Percentiles rank a stretch among this genome's conserved stretches.
Conservation (phyloP, 2,888 invertebrate species). For the Petrolisthes cinctipes region DNA sequence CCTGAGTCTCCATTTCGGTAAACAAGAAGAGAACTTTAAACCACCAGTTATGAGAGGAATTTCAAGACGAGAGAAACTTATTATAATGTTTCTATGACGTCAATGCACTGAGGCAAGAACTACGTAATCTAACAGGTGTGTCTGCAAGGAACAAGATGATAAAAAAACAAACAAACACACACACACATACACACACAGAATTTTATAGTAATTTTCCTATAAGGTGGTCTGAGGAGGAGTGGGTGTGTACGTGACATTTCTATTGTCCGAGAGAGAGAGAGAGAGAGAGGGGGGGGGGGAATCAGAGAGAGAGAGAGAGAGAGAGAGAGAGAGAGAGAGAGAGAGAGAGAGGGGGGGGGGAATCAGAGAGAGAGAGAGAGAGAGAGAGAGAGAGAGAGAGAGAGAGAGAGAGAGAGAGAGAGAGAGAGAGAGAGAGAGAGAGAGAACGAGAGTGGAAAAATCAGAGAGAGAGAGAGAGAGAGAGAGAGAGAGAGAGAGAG, state of each 20-base stretch:
- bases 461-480: not conserved
- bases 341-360: not conserved
- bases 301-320: not conserved
- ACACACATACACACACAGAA: too few relatives aligned
- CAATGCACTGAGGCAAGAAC: not conserved
- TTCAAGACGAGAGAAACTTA: not conserved
- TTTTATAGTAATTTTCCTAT: not conserved
- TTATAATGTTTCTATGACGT: not conserved
- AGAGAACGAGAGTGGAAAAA: not conserved
- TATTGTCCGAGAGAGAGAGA: not conserved
- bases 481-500: not conserved
- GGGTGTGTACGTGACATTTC: not conserved
- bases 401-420: not conserved
- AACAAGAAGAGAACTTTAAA: too few relatives aligned
- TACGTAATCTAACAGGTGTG: not conserved
- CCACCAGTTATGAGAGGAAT: not conserved
- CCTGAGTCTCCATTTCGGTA: too few relatives aligned
- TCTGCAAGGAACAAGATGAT: not conserved
- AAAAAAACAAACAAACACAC: too few relatives aligned
- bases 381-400: not conserved
- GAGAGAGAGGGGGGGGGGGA: not conserved
- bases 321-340: not conserved
- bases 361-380: not conserved
- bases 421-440: constrained; percentile 9
- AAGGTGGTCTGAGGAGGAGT: not conserved